Evolutionary conservation across 2,797 vertebrate genomes (phyloP).

Genomic region (Microctenopoma stevenorrisi): DNA sequence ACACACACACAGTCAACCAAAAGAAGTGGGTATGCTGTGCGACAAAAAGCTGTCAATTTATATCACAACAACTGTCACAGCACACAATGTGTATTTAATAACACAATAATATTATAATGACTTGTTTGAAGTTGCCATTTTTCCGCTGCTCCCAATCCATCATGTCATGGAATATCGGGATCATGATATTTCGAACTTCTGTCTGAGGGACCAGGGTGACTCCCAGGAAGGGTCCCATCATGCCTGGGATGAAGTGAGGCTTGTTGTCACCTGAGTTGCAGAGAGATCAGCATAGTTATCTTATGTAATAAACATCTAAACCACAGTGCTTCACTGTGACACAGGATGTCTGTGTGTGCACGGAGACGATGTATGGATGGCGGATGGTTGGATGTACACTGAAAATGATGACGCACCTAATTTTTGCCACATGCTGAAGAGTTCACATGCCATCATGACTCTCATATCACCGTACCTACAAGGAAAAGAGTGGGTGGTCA

Average conservation of each 20-base stretch:
- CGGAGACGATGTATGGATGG: not conserved
- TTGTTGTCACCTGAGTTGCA: constrained; percentile 93
- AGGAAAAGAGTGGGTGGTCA: constrained; percentile 22
- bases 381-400: not conserved
- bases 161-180: constrained; percentile 99
- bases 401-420: constrained; percentile 82
- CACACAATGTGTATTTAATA: constrained; percentile 2
- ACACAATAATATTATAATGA: constrained; percentile 55
- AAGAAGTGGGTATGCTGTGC: constrained; percentile 19
- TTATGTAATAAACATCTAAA: not conserved
- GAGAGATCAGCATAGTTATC: constrained; percentile 2
- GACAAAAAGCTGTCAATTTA: constrained; percentile 28
- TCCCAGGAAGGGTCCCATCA: constrained; percentile 98
- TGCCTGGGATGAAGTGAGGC: constrained; percentile 98
- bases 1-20: constrained; percentile 50
- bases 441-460: constrained; percentile 98
- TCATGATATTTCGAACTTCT: constrained; percentile 98
- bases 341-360: not conserved
- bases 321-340: not conserved
- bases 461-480: constrained; percentile 95
- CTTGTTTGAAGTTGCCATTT: constrained; percentile 99
- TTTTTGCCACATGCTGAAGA: constrained; percentile 99
- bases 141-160: constrained; percentile 99
- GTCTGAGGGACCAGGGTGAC: constrained; percentile 96
- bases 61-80: not conserved